These are phyloP conservation scores for Thomomys bottae DNA, from an alignment of 2,113 vertebrate species.

Conservation along the genomic window DNA sequence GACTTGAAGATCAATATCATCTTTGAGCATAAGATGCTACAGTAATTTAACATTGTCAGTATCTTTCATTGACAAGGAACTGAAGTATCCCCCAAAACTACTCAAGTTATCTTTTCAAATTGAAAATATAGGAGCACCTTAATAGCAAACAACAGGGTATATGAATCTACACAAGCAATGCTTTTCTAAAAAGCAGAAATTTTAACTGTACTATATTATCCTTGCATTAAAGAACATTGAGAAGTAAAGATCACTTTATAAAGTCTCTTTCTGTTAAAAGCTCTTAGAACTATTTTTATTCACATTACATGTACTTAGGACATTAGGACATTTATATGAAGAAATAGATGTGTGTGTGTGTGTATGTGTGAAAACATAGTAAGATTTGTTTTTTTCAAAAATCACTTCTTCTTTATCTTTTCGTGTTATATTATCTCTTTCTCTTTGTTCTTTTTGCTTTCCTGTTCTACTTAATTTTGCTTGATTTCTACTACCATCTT, in stretches of 20 bases:
- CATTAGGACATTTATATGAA: conserved; percentile 29
- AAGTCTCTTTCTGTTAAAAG: conserved; percentile 1
- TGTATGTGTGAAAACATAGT: background rate
- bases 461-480: background rate
- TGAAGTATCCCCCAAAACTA: conserved; percentile 23
- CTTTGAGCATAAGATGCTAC: background rate
- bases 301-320: background rate
- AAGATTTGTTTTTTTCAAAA: conserved; percentile 12
- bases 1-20: conserved; percentile 33
- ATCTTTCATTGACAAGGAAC: background rate
- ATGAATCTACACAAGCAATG: conserved; percentile 32
- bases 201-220: conserved; percentile 11
- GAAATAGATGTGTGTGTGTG: background rate
- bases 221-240: conserved; percentile 1
- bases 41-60: conserved; percentile 23
- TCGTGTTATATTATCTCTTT: background rate
- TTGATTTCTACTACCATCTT: background rate
- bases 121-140: conserved; percentile 14
- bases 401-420: background rate
- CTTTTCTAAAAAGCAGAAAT: conserved; percentile 6
- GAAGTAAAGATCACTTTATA: conserved; percentile 34
- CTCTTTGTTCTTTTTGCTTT: background rate
- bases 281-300: conserved; percentile 20
- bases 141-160: conserved; percentile 4
- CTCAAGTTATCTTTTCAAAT: conserved; percentile 48